A percentile compares a stretch with the other conserved stretches of the same genome.
These are phyloP conservation scores for Ormyrus rosae DNA, from an alignment of 2,888 invertebrate species.

Conservation along the genomic window DNA sequence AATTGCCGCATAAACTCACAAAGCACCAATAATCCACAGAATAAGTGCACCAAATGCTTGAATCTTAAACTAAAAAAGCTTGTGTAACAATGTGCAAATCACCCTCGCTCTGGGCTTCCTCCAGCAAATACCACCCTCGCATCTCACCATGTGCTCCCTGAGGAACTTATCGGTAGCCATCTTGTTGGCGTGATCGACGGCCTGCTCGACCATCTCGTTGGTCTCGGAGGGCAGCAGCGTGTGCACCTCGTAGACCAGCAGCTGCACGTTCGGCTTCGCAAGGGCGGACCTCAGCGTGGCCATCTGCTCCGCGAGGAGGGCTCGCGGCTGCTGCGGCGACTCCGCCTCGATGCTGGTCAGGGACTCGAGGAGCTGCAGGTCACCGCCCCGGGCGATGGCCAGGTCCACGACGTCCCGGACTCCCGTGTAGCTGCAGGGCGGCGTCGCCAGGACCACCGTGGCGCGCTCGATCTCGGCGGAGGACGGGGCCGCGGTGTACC, in stretches of 20 bases:
- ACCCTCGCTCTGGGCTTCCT: too few relatives aligned
- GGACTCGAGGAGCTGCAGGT: slow-evolving; percentile 85
- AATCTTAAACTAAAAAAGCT: too few relatives aligned
- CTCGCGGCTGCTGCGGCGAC: slow-evolving; percentile 61
- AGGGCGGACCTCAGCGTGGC: slow-evolving; percentile 84
- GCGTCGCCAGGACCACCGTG: slow-evolving; percentile 84
- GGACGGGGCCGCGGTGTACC: slow-evolving; percentile 48
- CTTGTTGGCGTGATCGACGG: slow-evolving; percentile 83
- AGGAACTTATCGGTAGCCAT: slow-evolving; percentile 84
- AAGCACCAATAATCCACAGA: too few relatives aligned
- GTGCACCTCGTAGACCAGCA: slow-evolving; percentile 89
- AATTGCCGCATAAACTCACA: too few relatives aligned
- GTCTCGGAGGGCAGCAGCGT: slow-evolving; percentile 87
- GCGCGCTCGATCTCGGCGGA: slow-evolving; percentile 78
- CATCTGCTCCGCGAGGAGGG: slow-evolving; percentile 86
- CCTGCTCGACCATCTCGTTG: slow-evolving; percentile 82
- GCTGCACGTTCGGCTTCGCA: slow-evolving; percentile 89
- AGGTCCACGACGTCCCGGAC: slow-evolving; percentile 88
- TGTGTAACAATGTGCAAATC: background rate
- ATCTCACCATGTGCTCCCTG: slow-evolving; percentile 70
- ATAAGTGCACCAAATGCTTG: too few relatives aligned
- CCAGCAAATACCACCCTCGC: too few relatives aligned
- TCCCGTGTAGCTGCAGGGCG: slow-evolving; percentile 89
- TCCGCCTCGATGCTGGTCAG: slow-evolving; percentile 65
- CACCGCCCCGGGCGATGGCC: slow-evolving; percentile 83